These are phyloP conservation scores for Chlorodrepanis virens DNA, from an alignment of 2,113 vertebrate species.

Conservation along the genomic window DNA sequence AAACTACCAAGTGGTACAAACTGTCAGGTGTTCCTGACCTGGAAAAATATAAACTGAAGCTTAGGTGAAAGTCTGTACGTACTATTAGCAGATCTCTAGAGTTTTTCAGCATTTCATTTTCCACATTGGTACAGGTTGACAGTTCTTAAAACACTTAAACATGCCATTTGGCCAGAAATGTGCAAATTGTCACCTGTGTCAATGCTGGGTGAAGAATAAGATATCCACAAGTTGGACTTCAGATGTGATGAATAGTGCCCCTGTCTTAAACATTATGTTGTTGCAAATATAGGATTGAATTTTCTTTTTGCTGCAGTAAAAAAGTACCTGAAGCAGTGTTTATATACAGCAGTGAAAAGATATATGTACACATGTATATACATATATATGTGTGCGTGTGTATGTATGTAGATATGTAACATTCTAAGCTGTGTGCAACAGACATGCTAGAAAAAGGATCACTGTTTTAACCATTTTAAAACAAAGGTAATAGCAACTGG, in stretches of 20 bases:
- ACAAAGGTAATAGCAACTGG: background rate
- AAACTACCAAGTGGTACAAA: background rate
- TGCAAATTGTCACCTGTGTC: background rate
- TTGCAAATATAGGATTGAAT: background rate
- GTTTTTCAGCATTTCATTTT: background rate
- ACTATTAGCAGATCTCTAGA: background rate
- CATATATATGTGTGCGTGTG: accelerated
- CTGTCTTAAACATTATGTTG: background rate
- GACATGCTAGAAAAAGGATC: background rate
- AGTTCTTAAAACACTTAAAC: background rate
- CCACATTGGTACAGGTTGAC: background rate
- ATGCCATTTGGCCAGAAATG: background rate
- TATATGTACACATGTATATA: background rate
- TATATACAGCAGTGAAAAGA: background rate
- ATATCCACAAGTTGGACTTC: background rate
- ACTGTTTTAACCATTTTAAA: background rate
- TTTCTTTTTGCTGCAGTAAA: background rate
- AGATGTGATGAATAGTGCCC: background rate
- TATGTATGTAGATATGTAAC: background rate
- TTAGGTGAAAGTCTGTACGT: background rate
- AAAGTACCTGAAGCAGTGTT: background rate
- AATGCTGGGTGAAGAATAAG: background rate
- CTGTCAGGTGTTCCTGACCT: background rate
- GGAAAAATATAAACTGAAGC: background rate
- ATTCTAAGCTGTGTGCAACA: background rate